Evolutionary conservation across 2,888 invertebrate genomes (phyloP).

Genomic region (Aphidius colemani): DNA sequence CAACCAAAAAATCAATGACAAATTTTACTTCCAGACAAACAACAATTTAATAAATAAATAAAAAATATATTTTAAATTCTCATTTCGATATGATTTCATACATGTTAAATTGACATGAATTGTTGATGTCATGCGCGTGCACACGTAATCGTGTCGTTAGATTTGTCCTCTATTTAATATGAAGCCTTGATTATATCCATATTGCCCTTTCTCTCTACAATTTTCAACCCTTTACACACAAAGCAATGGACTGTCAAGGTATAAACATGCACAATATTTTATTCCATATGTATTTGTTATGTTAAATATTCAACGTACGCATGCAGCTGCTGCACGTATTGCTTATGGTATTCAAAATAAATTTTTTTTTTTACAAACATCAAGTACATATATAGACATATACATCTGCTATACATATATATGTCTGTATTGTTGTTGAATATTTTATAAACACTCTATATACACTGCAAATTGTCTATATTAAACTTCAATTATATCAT

Average conservation of each 20-base stretch:
- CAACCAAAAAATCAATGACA: too few species aligned
- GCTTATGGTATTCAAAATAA: not conserved
- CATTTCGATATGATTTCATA: not conserved
- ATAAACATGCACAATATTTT: constrained; percentile 8
- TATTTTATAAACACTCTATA: too few species aligned
- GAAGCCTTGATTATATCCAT: constrained; percentile 39
- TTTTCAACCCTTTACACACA: constrained; percentile 2
- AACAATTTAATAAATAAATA: too few species aligned
- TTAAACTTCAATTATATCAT: constrained; percentile 1
- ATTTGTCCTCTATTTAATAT: constrained; percentile 45
- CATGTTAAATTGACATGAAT: constrained; percentile 24
- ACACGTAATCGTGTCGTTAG: constrained; percentile 15
- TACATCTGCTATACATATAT: not conserved
- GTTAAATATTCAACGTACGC: constrained; percentile 53
- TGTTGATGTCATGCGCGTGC: constrained; percentile 2
- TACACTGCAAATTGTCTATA: not conserved
- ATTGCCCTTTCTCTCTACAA: constrained; percentile 23
- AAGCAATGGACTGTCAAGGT: too few species aligned
- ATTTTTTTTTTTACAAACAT: constrained; percentile 9
- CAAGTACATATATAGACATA: constrained; percentile 6
- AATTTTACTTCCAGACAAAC: too few species aligned
- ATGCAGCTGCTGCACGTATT: constrained; percentile 39
- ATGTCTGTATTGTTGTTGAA: not conserved
- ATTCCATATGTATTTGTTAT: constrained; percentile 38
- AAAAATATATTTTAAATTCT: not conserved